Conservation (phyloP, 2,797 vertebrate genomes). For the Orestias chungarensis region DNA sequence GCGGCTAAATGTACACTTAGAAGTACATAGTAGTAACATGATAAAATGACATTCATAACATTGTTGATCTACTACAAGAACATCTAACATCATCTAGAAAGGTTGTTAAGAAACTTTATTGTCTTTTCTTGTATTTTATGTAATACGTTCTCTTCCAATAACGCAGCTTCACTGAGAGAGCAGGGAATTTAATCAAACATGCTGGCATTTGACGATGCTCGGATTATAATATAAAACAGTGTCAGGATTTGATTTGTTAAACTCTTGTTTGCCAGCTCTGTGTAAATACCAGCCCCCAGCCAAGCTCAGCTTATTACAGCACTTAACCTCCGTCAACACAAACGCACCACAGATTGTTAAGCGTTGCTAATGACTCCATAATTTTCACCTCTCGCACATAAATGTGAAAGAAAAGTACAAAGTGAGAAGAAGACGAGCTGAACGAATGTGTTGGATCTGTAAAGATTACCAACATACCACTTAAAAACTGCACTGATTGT, state of each 20-base stretch:
- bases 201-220: background rate
- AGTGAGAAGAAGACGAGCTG: constrained; percentile 20
- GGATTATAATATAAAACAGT: background rate
- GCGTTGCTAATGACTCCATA: constrained; percentile 41
- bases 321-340: constrained; percentile 54
- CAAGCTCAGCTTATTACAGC: constrained; percentile 44
- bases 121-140: background rate
- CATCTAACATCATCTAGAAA: no score
- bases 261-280: constrained; percentile 20
- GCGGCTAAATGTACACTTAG: background rate
- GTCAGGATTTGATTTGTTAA: constrained; percentile 20
- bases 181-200: background rate
- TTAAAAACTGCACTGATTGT: constrained; percentile 1
- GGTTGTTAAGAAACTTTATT: no score
- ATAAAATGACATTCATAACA: background rate
- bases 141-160: background rate
- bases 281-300: constrained; percentile 40
- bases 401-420: constrained; percentile 35
- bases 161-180: background rate
- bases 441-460: constrained; percentile 6
- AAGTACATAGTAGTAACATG: background rate
- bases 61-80: no score
- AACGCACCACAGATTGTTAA: constrained; percentile 39
- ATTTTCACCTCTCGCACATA: constrained; percentile 53
- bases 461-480: no score